Percentiles rank a stretch among this genome's conserved stretches.
These are phyloP conservation scores for Pangasius djambal DNA, from an alignment of 2,797 vertebrate genomes.

Conservation along the genomic window DNA sequence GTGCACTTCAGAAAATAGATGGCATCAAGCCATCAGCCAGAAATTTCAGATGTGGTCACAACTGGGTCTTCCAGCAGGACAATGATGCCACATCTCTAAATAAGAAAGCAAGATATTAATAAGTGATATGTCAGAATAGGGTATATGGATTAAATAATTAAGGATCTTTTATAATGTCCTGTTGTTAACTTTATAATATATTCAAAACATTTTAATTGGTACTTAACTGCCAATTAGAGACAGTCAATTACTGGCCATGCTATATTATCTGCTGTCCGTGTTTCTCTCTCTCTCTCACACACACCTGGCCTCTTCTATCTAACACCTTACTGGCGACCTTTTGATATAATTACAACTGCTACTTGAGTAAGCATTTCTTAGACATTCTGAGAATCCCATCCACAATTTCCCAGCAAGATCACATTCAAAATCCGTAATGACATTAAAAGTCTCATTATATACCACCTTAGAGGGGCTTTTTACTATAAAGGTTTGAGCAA, in stretches of 20 bases:
- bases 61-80: no score
- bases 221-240: no score
- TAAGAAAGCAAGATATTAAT: not conserved
- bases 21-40: no score
- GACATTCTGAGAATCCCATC: constrained; percentile 53
- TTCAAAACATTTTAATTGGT: no score
- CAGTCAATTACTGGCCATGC: no score
- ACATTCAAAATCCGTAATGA: constrained; percentile 55
- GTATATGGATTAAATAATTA: no score
- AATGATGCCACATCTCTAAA: not conserved
- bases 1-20: no score
- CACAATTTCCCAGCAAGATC: constrained; percentile 44
- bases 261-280: no score
- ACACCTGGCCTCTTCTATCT: not conserved
- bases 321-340: constrained; percentile 49
- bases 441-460: constrained; percentile 57
- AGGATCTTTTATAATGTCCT: not conserved
- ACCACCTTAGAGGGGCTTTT: constrained; percentile 52
- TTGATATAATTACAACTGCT: constrained; percentile 61
- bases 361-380: constrained; percentile 59
- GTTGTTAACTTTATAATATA: not conserved
- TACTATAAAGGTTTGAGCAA: constrained; percentile 51
- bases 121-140: not conserved
- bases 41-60: no score
- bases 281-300: not conserved